A percentile compares a stretch with the other conserved stretches of the same genome.
Evolutionary conservation across 2,113 vertebrate species (phyloP).

Genomic region (Promerops cafer): DNA sequence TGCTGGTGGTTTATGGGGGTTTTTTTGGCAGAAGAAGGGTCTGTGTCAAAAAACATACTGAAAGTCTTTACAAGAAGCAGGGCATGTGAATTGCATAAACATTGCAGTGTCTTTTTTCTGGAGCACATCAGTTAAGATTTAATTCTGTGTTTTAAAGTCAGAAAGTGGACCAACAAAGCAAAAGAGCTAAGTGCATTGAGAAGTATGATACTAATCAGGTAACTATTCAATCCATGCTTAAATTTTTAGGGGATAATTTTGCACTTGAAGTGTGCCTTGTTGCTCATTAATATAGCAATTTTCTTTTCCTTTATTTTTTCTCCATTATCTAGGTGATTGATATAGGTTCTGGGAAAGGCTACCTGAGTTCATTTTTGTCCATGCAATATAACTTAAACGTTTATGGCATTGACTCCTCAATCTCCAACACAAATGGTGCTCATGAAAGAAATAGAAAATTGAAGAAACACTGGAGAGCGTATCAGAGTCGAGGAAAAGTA

Average conservation of each 20-base stretch:
- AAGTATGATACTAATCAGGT: not conserved
- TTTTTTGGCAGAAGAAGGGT: not conserved
- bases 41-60: not conserved
- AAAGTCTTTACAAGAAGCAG: not conserved
- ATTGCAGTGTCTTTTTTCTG: not conserved
- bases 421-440: conserved; percentile 86
- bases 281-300: not conserved
- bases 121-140: not conserved
- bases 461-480: conserved; percentile 87
- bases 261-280: not conserved
- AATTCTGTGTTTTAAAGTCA: not conserved
- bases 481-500: conserved; percentile 68
- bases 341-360: conserved; percentile 95
- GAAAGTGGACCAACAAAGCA: not conserved
- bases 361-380: conserved; percentile 92
- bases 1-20: not conserved
- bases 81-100: not conserved
- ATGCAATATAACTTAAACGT: conserved; percentile 87
- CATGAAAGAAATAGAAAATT: conserved; percentile 93
- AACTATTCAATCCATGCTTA: not conserved
- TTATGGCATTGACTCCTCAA: conserved; percentile 95
- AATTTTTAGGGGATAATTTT: not conserved
- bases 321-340: conserved; percentile 83
- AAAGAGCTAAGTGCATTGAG: not conserved
- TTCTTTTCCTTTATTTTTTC: not conserved